These are phyloP conservation scores for Phrixothrix hirtus DNA, from an alignment of 2,888 invertebrate species.

Conservation along the genomic window DNA sequence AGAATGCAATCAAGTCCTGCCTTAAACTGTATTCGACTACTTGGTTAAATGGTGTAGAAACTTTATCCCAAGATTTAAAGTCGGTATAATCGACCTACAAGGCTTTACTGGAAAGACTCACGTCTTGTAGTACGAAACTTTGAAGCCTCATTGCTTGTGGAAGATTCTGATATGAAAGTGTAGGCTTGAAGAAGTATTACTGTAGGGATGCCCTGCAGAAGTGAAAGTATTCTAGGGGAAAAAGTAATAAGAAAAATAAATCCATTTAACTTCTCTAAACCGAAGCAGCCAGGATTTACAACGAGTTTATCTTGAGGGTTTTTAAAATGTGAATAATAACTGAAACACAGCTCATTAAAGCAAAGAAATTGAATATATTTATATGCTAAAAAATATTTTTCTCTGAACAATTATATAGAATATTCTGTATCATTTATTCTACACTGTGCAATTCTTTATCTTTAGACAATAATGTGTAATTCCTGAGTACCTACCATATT, in stretches of 20 bases:
- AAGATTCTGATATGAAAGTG: slow-evolving; percentile 10
- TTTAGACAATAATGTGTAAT: too few relatives aligned
- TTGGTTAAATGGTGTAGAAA: slow-evolving; percentile 44
- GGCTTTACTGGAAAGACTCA: slow-evolving; percentile 11
- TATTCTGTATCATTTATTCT: too few relatives aligned
- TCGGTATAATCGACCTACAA: slow-evolving; percentile 36
- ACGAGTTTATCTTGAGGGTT: slow-evolving; percentile 9
- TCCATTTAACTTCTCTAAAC: slow-evolving; percentile 13
- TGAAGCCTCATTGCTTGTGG: slow-evolving; percentile 10
- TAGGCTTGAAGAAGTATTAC: not conserved
- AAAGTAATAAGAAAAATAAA: slow-evolving; percentile 9
- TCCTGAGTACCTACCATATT: too few relatives aligned
- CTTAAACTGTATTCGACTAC: slow-evolving; percentile 42
- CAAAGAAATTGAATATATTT: too few relatives aligned
- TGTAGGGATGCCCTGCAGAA: not conserved
- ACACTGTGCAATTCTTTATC: too few relatives aligned
- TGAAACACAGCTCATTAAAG: too few relatives aligned
- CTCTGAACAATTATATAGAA: too few relatives aligned
- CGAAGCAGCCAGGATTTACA: slow-evolving; percentile 10
- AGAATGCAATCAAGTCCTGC: slow-evolving; percentile 42
- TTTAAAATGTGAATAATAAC: too few relatives aligned
- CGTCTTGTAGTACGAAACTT: slow-evolving; percentile 15
- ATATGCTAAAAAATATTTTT: too few relatives aligned
- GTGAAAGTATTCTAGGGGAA: slow-evolving; percentile 1
- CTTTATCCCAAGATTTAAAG: slow-evolving; percentile 42